Evolutionary conservation across 2,113 vertebrate genomes (phyloP).

Genomic region (Paedocypris sp.): DNA sequence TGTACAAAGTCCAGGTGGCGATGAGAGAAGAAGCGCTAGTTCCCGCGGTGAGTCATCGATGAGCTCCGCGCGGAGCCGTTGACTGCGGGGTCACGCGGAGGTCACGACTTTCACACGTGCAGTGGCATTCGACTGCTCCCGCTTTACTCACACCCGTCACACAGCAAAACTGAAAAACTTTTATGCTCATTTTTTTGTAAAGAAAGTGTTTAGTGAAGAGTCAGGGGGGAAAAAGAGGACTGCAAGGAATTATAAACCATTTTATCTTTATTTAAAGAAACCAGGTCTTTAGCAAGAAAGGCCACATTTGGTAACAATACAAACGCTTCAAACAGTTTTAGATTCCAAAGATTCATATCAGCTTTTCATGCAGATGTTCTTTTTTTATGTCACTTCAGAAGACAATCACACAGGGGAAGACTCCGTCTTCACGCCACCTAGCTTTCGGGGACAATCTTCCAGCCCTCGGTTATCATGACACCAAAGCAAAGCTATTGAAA

Average conservation of each 20-base stretch:
- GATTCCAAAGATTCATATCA: neutral
- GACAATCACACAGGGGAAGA: no score
- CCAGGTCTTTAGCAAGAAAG: constrained; percentile 40
- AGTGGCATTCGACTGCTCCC: no score
- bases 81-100: constrained; percentile 16
- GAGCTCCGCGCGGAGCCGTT: neutral
- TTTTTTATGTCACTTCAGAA: no score
- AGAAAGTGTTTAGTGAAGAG: no score
- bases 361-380: no score
- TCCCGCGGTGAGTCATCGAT: neutral
- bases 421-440: no score
- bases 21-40: neutral
- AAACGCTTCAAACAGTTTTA: constrained; percentile 55
- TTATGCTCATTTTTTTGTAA: no score
- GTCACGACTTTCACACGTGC: neutral
- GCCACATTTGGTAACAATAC: constrained; percentile 62
- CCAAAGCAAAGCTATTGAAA: neutral
- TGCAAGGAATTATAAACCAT: constrained; percentile 33
- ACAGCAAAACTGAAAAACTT: no score
- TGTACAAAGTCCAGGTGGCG: neutral
- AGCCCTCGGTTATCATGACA: no score
- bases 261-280: constrained; percentile 73
- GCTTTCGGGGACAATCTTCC: no score
- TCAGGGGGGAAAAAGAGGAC: no score
- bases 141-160: neutral